A percentile compares a stretch with the other conserved stretches of the same genome.
phyloP scores from a whole-genome alignment of 2,797 vertebrate species.

The Siniperca undulata region DNA sequence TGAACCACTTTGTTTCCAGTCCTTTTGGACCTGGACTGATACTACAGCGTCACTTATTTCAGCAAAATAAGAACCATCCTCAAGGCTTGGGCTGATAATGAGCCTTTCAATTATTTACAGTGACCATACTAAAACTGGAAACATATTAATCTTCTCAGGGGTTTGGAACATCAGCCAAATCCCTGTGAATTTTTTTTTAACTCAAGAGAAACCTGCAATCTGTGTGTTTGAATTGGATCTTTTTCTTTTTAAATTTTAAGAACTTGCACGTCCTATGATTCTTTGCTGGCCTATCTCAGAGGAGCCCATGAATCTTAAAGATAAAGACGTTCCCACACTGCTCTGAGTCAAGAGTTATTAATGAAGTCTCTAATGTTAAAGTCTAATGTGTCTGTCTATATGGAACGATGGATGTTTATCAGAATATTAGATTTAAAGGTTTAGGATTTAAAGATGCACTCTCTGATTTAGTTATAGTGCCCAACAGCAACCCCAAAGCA shows the following conservation, averaged over 20 bases:
- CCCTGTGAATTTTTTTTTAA: not conserved
- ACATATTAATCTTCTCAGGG: slow-evolving; percentile 14
- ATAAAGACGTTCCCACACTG: not conserved
- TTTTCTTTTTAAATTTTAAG: not conserved
- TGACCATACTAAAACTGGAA: slow-evolving; percentile 49
- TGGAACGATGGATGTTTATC: not conserved
- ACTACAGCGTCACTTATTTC: not conserved
- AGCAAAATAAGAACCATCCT: slow-evolving; percentile 12
- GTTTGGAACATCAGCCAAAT: slow-evolving; percentile 14
- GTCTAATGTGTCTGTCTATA: not conserved
- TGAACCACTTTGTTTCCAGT: not conserved
- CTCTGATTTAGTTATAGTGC: not conserved
- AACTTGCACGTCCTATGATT: too few relatives aligned
- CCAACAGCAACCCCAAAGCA: not conserved
- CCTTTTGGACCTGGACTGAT: not conserved
- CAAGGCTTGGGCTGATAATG: slow-evolving; percentile 25
- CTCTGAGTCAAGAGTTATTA: not conserved
- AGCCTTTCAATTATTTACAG: slow-evolving; percentile 61
- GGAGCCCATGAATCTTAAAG: not conserved
- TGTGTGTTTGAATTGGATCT: not conserved
- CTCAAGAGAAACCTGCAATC: slow-evolving; percentile 4
- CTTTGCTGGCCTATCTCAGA: not conserved
- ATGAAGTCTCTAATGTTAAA: not conserved
- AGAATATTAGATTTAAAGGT: slow-evolving; percentile 1
- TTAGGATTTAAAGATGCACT: not conserved